Percentiles rank a stretch among this genome's conserved stretches.
These are phyloP conservation scores for Xerus inauris DNA, from an alignment of 2,113 vertebrate genomes.

Conservation along the genomic window DNA sequence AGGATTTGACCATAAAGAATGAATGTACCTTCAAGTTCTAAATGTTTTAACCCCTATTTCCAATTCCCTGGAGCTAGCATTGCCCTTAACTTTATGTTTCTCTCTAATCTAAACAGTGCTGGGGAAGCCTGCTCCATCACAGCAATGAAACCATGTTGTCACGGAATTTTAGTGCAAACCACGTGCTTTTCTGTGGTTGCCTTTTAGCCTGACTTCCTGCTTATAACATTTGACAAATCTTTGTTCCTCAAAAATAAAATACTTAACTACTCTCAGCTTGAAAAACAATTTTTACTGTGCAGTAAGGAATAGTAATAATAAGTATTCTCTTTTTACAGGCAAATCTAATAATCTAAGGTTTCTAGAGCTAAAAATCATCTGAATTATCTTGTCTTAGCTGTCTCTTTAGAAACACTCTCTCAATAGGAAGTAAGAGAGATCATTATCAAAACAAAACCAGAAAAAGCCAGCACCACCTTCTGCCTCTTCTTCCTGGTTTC, in stretches of 20 bases:
- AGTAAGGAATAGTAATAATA: not conserved
- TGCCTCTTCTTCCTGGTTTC: conserved; percentile 55
- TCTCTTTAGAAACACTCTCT: conserved; percentile 45
- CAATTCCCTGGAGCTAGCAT: not conserved
- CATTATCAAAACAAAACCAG: conserved; percentile 41
- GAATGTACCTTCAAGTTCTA: not conserved
- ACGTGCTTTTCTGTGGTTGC: conserved; percentile 73
- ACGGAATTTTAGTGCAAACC: conserved; percentile 55
- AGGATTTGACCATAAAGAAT: not conserved
- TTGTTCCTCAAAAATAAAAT: conserved; percentile 82
- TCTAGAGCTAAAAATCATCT: conserved; percentile 7
- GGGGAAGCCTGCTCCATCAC: not conserved
- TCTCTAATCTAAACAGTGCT: not conserved
- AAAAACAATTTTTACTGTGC: conserved; percentile 18
- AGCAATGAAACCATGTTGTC: conserved; percentile 36
- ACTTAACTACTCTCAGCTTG: conserved; percentile 23
- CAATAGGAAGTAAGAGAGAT: conserved; percentile 70
- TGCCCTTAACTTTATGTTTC: not conserved
- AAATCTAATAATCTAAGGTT: not conserved
- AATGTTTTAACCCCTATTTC: not conserved
- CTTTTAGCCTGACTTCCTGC: conserved; percentile 75
- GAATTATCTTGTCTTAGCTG: conserved; percentile 20
- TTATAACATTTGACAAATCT: conserved; percentile 71
- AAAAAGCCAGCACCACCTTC: not conserved
- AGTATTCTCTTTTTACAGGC: conserved; percentile 27